Base-by-base conservation (phyloP, 2,113 vertebrate species). In the Atractosteus spatula region DNA sequence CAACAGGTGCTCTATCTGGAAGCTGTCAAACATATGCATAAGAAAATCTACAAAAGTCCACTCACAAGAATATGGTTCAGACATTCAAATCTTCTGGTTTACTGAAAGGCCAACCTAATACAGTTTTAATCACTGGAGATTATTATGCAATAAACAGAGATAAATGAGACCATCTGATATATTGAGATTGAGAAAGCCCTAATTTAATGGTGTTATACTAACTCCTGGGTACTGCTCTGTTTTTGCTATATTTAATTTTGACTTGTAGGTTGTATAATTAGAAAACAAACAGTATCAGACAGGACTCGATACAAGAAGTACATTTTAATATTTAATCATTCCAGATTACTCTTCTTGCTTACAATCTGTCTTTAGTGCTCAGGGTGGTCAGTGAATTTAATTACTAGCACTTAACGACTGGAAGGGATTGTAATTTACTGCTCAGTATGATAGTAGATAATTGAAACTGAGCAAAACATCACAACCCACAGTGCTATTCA, bases 401-500 rank as follows among this genome's bases (percentile, higher is more conserved):
- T 75, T 70, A 71, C 66, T 69, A 57, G 74, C 54, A 70, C 73
- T 70, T 70, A 75, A 56, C 51, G 68, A 51, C 43, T 71, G 55
- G n/a, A 55, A 29, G 8, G 7, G 41, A 56, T 56, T 69, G 8
- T 55, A 54, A 74, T 74, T 70, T 47, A 65, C 67, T 55, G 62
- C 73, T 74, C 68, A 56, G 54, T 57, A 62, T 54, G 29, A 74
- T 70, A 66, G 68, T 69, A 69, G 44, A 74, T 74, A 59, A 74
- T 70, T 55, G 68, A 70, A 74, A 74, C 59, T 74, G 66, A 68
- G 14, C 47, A 47, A 10, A 29, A 8, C 51, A 69, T 74, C 55
- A 69, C 64, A 74, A 69, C 51, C 47, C 66, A 47, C 10, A 55
- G 47, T 17, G 66, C 45, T 62, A 68, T 68, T 68, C 17, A 41